Conservation (phyloP, 2,113 vertebrate genomes). For the Petaurus breviceps region DNA sequence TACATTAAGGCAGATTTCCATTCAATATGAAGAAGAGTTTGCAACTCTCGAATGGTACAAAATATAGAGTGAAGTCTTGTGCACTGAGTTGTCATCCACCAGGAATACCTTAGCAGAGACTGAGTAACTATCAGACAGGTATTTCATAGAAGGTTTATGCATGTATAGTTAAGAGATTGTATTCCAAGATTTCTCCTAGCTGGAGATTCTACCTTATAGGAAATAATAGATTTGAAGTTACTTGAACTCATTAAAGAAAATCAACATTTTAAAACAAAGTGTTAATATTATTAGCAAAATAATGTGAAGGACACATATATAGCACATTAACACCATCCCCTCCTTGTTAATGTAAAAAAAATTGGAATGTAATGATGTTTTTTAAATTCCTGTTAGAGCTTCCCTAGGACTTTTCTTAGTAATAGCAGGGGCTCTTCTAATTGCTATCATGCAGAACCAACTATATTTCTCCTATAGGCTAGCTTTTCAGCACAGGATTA, state of each 20-base stretch:
- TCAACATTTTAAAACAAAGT: background rate
- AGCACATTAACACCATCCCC: background rate
- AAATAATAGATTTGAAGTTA: background rate
- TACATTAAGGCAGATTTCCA: background rate
- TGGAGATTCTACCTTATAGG: background rate
- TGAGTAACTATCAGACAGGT: background rate
- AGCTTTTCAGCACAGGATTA: constrained; percentile 2
- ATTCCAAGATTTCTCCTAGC: background rate
- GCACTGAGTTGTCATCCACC: background rate
- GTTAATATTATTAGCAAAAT: background rate
- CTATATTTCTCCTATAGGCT: background rate
- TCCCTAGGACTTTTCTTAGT: background rate
- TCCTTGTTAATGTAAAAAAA: background rate
- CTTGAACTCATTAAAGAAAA: background rate
- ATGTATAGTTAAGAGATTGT: background rate
- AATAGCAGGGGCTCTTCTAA: background rate
- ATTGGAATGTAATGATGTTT: background rate
- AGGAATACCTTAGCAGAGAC: background rate
- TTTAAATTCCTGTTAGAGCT: background rate
- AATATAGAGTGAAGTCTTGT: background rate
- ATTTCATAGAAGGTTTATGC: background rate
- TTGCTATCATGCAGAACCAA: background rate
- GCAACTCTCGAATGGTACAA: background rate
- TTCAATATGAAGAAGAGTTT: background rate
- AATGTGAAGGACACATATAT: background rate